A percentile compares a stretch with the other conserved stretches of the same genome.
Evolutionary conservation across 2,888 invertebrate genomes (phyloP).

Genomic region (Sinodicranocentrus sp.): DNA sequence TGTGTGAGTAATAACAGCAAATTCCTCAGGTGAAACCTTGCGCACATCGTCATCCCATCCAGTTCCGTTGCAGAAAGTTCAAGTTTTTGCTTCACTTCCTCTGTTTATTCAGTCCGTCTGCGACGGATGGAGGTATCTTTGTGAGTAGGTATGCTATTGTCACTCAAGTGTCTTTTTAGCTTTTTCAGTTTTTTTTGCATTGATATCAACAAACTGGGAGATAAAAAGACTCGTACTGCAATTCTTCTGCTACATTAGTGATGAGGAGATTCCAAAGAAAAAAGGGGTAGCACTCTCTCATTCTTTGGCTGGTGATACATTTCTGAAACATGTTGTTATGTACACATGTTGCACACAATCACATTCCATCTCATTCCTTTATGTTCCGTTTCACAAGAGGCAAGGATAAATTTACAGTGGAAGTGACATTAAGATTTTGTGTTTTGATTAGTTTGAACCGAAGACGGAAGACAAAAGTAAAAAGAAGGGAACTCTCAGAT

Average conservation of each 20-base stretch:
- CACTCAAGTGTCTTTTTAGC: too few relatives aligned
- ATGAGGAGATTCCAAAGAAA: neutral
- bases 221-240: too few relatives aligned
- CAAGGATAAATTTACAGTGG: conserved; percentile 39
- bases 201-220: too few relatives aligned
- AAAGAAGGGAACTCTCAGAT: conserved; percentile 59
- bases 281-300: too few relatives aligned
- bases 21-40: too few relatives aligned
- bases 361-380: neutral
- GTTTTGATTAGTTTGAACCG: conserved; percentile 62
- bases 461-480: conserved; percentile 65
- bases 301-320: too few relatives aligned
- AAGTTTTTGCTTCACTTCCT: too few relatives aligned
- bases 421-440: conserved; percentile 58
- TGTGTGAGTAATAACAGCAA: neutral
- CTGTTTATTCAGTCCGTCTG: too few relatives aligned
- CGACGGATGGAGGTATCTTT: too few relatives aligned
- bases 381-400: conserved; percentile 21
- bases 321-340: neutral
- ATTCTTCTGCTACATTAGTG: neutral
- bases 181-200: too few relatives aligned
- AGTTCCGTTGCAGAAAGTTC: conserved; percentile 22
- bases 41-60: conserved; percentile 1
- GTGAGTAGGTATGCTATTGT: too few relatives aligned
- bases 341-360: neutral